Percentiles rank a stretch among this genome's conserved stretches.
Conservation (phyloP, 2,113 vertebrate species). For the Muscicapa adusta region DNA sequence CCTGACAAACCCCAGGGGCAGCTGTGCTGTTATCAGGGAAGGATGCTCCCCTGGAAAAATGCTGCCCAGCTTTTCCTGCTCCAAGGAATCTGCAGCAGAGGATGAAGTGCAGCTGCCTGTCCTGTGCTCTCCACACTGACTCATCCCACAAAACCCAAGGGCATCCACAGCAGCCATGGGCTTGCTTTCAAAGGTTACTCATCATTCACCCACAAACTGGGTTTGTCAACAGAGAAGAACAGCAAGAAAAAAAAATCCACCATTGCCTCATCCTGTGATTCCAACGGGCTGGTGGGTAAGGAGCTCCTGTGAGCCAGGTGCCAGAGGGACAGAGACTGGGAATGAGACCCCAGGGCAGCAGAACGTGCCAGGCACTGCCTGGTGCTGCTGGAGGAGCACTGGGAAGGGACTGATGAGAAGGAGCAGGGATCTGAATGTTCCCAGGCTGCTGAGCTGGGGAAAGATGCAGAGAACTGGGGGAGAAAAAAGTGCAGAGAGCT, state of each 20-base stretch:
- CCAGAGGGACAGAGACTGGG: neutral
- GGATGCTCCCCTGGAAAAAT: neutral
- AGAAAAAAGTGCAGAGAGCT: no score
- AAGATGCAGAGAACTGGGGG: no score
- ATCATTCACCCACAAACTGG: neutral
- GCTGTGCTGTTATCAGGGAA: neutral
- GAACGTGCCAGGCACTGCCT: neutral
- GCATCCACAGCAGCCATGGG: neutral
- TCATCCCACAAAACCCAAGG: neutral
- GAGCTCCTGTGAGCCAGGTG: neutral
- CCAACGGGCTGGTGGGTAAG: neutral
- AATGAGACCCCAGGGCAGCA: neutral
- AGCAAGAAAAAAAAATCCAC: neutral
- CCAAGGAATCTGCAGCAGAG: neutral
- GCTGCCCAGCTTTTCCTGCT: neutral
- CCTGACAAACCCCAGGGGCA: neutral
- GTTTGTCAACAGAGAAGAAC: neutral
- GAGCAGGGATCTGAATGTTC: neutral
- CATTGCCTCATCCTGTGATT: neutral
- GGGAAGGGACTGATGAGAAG: neutral
- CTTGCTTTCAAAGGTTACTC: neutral
- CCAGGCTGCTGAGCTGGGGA: neutral
- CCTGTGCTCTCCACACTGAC: neutral
- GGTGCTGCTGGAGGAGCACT: neutral
- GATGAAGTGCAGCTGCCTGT: neutral